A percentile compares a stretch with the other conserved stretches of the same genome.
Evolutionary conservation across 23 tunicate genomes (phyloP).

Genomic region (Halocynthia roretzi): DNA sequence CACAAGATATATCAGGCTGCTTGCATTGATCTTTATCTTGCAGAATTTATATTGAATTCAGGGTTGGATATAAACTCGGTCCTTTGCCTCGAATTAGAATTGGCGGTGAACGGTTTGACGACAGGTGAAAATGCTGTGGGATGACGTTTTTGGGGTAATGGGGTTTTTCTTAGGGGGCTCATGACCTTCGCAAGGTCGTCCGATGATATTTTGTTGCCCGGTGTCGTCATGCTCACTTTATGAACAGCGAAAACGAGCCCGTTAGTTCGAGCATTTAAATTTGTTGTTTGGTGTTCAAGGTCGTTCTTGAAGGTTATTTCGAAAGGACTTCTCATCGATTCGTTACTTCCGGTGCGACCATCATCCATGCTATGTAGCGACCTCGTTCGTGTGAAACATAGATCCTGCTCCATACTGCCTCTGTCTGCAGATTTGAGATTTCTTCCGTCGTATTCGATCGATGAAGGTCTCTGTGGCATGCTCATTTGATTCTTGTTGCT

Average conservation of each 20-base stretch:
- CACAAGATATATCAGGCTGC: too few relatives aligned
- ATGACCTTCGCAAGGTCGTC: neutral
- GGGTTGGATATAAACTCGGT: neutral
- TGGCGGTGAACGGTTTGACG: slow-evolving; percentile 14
- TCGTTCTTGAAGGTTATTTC: too few relatives aligned
- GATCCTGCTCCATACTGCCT: too few relatives aligned
- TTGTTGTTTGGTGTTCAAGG: too few relatives aligned
- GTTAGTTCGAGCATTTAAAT: neutral
- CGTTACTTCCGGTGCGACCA: too few relatives aligned
- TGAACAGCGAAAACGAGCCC: slow-evolving; percentile 17
- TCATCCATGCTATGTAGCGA: too few relatives aligned
- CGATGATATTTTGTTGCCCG: neutral
- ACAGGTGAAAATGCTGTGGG: slow-evolving; percentile 12
- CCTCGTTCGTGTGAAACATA: too few relatives aligned
- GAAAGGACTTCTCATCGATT: too few relatives aligned
- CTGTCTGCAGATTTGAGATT: too few relatives aligned
- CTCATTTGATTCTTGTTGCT: too few relatives aligned
- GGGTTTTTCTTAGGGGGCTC: slow-evolving; percentile 1
- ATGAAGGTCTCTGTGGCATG: too few relatives aligned
- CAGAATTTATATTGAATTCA: slow-evolving; percentile 15
- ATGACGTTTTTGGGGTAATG: slow-evolving; percentile 2
- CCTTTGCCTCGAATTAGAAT: neutral
- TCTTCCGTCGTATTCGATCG: too few relatives aligned
- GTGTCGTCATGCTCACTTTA: slow-evolving; percentile 4
- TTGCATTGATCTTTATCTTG: neutral